Evolutionary conservation across 2,113 vertebrate species (phyloP).

Genomic region (Tapirus terrestris): DNA sequence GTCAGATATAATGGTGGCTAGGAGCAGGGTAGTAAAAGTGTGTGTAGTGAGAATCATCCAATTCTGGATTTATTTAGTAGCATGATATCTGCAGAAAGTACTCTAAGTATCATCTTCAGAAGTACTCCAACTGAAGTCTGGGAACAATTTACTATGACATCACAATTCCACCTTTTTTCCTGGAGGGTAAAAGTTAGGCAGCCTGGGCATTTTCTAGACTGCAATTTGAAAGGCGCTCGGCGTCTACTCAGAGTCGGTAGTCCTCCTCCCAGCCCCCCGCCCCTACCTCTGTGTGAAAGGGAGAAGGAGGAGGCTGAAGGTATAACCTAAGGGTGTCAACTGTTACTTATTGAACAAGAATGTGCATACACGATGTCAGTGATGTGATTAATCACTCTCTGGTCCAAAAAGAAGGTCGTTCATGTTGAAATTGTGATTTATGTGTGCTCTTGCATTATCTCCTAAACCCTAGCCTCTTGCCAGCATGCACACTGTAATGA

Average conservation of each 20-base stretch:
- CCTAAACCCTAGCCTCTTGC: slow-evolving; percentile 73
- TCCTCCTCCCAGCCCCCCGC: neutral
- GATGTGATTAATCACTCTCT: slow-evolving; percentile 69
- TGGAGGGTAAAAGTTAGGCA: neutral
- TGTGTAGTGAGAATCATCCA: neutral
- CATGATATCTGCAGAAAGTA: neutral
- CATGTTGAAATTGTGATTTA: slow-evolving; percentile 75
- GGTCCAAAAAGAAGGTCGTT: slow-evolving; percentile 48
- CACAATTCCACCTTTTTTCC: neutral
- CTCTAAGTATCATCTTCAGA: neutral
- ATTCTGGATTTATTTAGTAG: neutral
- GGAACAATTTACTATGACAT: neutral
- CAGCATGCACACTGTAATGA: slow-evolving; percentile 76
- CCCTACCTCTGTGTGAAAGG: neutral
- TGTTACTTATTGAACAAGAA: slow-evolving; percentile 69
- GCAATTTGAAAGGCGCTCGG: slow-evolving; percentile 23
- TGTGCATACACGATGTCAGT: slow-evolving; percentile 34
- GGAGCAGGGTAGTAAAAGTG: neutral
- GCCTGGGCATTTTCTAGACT: neutral
- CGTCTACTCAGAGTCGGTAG: neutral
- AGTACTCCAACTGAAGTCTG: slow-evolving; percentile 12
- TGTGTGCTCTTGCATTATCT: slow-evolving; percentile 59
- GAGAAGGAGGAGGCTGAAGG: neutral
- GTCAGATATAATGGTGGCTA: neutral
- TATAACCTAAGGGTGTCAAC: slow-evolving; percentile 57